phyloP scores from a whole-genome alignment of 2,888 invertebrate genomes.

The Philhelius pedissequus region DNA sequence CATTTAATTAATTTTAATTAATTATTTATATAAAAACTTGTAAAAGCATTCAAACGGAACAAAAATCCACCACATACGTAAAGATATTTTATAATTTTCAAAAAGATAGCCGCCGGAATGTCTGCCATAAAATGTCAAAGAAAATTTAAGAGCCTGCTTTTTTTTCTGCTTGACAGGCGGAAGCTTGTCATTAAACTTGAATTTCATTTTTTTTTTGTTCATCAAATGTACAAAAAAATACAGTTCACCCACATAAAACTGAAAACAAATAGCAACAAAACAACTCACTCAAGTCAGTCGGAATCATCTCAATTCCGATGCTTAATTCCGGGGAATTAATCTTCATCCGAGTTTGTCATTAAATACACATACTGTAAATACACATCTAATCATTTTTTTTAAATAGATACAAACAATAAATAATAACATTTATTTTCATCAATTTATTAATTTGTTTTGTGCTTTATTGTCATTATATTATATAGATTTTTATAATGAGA shows the following conservation, averaged over 20 bases:
- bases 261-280: constrained; percentile 8
- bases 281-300: neutral
- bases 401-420: constrained; percentile 23
- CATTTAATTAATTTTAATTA: neutral
- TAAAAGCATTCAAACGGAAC: neutral
- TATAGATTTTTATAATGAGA: neutral
- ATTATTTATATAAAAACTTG: neutral
- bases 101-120: neutral
- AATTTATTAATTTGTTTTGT: constrained; percentile 7
- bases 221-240: neutral
- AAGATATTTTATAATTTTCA: neutral
- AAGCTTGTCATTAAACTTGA: constrained; percentile 40
- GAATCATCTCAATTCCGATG: constrained; percentile 45
- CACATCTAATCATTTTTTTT: constrained; percentile 13
- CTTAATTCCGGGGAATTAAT: constrained; percentile 49
- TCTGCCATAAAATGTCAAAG: constrained; percentile 12
- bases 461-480: neutral
- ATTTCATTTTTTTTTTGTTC: constrained; percentile 11
- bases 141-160: neutral
- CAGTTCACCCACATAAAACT: constrained; percentile 45
- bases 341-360: constrained; percentile 25
- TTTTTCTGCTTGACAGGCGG: constrained; percentile 15
- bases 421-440: neutral
- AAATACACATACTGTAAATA: neutral
- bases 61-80: neutral